A percentile compares a stretch with the other conserved stretches of the same genome.
Evolutionary conservation across 2,888 invertebrate genomes (phyloP).

Genomic region (Volucella zonaria): DNA sequence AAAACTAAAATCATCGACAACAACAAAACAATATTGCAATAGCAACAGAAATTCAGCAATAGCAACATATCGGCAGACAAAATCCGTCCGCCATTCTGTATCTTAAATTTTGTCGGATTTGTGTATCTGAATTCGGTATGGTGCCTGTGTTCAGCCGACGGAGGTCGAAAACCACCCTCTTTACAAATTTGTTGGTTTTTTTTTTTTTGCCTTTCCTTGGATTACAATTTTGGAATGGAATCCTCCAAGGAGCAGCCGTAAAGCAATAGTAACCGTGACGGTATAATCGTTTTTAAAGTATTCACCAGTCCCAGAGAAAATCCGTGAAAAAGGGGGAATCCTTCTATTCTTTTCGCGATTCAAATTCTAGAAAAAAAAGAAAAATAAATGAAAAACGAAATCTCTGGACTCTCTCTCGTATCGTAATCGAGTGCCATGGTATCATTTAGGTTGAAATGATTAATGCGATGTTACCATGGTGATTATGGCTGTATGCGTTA

Average conservation of each 20-base stretch:
- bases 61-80: conserved; percentile 24
- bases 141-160: conserved; percentile 12
- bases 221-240: conserved; percentile 56
- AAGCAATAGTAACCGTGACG: conserved; percentile 79
- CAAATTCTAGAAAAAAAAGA: neutral
- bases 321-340: conserved; percentile 19
- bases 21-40: conserved; percentile 39
- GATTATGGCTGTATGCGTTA: conserved; percentile 67
- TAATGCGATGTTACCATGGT: conserved; percentile 71
- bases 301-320: conserved; percentile 67
- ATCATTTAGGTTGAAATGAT: conserved; percentile 63
- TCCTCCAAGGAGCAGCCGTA: conserved; percentile 51
- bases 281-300: conserved; percentile 82
- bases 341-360: conserved; percentile 35
- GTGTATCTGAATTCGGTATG: conserved; percentile 65
- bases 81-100: conserved; percentile 58
- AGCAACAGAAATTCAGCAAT: conserved; percentile 7
- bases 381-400: conserved; percentile 14
- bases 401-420: conserved; percentile 34
- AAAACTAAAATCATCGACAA: conserved; percentile 27
- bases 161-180: conserved; percentile 65
- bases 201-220: conserved; percentile 24
- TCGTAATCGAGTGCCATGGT: conserved; percentile 52
- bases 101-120: conserved; percentile 45
- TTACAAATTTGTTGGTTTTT: neutral